These are phyloP conservation scores for Proteles cristata DNA, from an alignment of 2,113 vertebrate genomes.

Conservation along the genomic window DNA sequence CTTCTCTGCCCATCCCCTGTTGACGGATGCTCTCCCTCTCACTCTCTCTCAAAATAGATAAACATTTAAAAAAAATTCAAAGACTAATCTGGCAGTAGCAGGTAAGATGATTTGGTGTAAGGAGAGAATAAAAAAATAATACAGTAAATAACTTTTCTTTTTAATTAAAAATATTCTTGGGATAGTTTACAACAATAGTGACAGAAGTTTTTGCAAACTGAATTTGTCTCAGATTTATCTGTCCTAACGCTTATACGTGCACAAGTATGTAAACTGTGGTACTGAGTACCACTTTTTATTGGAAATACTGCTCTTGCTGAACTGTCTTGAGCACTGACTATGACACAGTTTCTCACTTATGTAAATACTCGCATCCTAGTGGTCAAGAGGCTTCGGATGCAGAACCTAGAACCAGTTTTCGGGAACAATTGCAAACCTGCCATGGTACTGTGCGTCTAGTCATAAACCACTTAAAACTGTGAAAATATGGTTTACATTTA, in stretches of 20 bases:
- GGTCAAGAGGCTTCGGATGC: conserved; percentile 53
- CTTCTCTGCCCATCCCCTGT: too few species aligned
- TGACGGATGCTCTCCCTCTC: too few species aligned
- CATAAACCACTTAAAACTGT: conserved; percentile 82
- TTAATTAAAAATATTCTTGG: background rate
- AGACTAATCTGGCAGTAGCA: background rate
- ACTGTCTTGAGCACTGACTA: conserved; percentile 81
- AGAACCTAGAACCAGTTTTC: conserved; percentile 77
- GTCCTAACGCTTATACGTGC: conserved; percentile 86
- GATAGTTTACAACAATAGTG: conserved; percentile 84
- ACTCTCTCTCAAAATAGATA: too few species aligned
- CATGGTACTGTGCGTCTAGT: conserved; percentile 78
- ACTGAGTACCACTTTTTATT: conserved; percentile 82
- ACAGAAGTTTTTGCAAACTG: conserved; percentile 80
- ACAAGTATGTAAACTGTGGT: conserved; percentile 84
- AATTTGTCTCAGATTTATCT: conserved; percentile 86
- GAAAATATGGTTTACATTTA: conserved; percentile 82
- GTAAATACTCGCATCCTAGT: conserved; percentile 70
- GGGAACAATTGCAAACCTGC: conserved; percentile 77
- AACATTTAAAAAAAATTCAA: background rate
- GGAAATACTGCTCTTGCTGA: conserved; percentile 80
- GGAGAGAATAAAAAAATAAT: background rate
- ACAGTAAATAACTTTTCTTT: background rate
- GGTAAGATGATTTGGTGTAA: background rate
- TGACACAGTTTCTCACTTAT: conserved; percentile 83